phyloP scores from a whole-genome alignment of 2,113 vertebrate species.

The Brachypteracias leptosomus region DNA sequence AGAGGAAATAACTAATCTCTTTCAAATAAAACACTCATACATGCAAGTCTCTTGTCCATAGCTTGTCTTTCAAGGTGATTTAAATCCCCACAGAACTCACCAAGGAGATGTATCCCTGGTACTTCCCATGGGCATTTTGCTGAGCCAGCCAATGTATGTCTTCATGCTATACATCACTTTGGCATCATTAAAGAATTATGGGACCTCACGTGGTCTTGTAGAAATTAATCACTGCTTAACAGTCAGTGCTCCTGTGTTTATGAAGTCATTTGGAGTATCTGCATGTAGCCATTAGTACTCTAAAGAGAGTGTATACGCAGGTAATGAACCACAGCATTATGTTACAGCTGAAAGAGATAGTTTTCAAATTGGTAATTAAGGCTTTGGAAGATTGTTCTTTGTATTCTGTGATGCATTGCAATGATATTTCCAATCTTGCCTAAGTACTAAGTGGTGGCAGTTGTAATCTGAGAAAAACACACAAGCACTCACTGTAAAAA shows the following conservation, averaged over 20 bases:
- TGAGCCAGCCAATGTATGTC: slow-evolving; percentile 58
- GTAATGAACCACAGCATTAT: slow-evolving; percentile 64
- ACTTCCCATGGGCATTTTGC: slow-evolving; percentile 61
- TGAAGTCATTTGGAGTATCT: slow-evolving; percentile 71
- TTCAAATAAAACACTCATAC: background rate
- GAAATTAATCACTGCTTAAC: slow-evolving; percentile 80
- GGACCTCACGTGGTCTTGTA: slow-evolving; percentile 47
- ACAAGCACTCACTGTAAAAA: background rate
- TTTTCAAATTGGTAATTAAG: slow-evolving; percentile 68
- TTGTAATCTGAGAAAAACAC: background rate
- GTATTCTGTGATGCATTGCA: background rate
- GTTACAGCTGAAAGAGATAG: slow-evolving; percentile 32
- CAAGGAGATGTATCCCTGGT: slow-evolving; percentile 22
- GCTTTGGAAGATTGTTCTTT: slow-evolving; percentile 32
- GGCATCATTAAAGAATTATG: slow-evolving; percentile 70
- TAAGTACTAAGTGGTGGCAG: background rate
- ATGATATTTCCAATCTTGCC: background rate
- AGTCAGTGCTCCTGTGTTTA: slow-evolving; percentile 67
- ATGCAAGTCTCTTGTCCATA: background rate
- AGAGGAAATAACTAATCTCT: background rate
- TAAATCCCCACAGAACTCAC: slow-evolving; percentile 37
- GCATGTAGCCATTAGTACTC: slow-evolving; percentile 44
- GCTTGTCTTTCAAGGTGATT: slow-evolving; percentile 69
- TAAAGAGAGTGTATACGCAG: slow-evolving; percentile 26
- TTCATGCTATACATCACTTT: slow-evolving; percentile 67